Conservation (phyloP, 2,888 invertebrate genomes). For the Bembecia ichneumoniformis region DNA sequence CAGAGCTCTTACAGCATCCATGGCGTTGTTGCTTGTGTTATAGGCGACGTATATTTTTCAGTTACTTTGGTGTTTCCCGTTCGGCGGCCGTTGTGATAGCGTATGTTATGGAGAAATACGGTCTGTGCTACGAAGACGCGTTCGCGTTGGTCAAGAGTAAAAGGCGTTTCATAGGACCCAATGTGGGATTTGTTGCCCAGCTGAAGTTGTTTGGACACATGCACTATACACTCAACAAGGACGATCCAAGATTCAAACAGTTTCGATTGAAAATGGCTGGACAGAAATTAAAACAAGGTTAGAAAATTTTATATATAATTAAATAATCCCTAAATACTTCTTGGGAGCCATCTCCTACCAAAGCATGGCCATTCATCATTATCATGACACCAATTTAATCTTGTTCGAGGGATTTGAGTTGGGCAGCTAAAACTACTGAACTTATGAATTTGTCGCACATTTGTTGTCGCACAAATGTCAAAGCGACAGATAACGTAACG, state of each 20-base stretch:
- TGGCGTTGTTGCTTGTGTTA: too few species aligned
- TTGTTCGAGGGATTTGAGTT: too few species aligned
- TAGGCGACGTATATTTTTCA: conserved; percentile 36
- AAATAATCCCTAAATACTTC: too few species aligned
- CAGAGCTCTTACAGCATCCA: too few species aligned
- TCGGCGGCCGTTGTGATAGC: conserved; percentile 91
- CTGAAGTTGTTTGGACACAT: conserved; percentile 84
- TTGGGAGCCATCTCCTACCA: too few species aligned
- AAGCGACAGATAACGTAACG: too few species aligned
- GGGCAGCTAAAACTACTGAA: too few species aligned
- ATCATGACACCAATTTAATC: too few species aligned
- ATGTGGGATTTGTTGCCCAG: conserved; percentile 85
- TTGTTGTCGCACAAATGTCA: too few species aligned
- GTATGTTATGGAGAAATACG: conserved; percentile 88
- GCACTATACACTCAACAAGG: conserved; percentile 79
- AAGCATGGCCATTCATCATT: too few species aligned
- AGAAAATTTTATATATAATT: conserved; percentile 2
- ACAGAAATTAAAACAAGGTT: conserved; percentile 83
- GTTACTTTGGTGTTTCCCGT: conserved; percentile 91
- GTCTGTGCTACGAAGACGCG: conserved; percentile 80
- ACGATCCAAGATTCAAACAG: conserved; percentile 80
- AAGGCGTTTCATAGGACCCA: conserved; percentile 82
- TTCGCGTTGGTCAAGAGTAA: conserved; percentile 77
- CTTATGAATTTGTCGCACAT: too few species aligned
- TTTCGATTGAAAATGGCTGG: conserved; percentile 85